Percentiles rank a stretch among this genome's conserved stretches.
Conservation (phyloP, 2,113 vertebrate species). For the Charadrius vociferus region DNA sequence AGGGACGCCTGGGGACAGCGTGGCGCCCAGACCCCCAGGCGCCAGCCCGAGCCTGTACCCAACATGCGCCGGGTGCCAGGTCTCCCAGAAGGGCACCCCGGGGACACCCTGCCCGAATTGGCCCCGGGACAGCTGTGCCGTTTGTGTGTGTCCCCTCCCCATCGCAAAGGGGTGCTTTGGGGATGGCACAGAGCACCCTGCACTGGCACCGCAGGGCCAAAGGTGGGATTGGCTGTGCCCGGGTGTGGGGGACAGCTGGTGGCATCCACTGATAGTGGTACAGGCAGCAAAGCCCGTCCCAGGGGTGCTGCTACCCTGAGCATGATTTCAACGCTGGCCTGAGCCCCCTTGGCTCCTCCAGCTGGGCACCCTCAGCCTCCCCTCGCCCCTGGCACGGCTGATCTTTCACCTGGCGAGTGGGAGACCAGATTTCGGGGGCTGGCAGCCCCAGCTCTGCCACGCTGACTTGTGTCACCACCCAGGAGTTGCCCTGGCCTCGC, state of each 20-base stretch:
- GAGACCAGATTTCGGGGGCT: not conserved
- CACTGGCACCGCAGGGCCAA: fast-evolving
- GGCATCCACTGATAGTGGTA: not conserved
- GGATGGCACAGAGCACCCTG: not conserved
- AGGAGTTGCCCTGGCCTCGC: not conserved
- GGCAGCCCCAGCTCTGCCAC: not conserved
- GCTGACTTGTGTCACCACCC: not conserved
- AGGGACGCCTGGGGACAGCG: not conserved
- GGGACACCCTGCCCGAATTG: not conserved
- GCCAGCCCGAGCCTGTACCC: not conserved
- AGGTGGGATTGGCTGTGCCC: fast-evolving
- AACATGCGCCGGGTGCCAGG: not conserved
- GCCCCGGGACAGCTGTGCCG: fast-evolving
- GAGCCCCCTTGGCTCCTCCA: not conserved
- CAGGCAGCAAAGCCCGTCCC: not conserved
- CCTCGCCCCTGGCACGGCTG: not conserved
- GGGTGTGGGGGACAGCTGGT: not conserved
- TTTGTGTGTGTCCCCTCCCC: too few relatives aligned
- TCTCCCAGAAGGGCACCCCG: fast-evolving
- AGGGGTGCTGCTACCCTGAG: not conserved
- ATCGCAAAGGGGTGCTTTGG: fast-evolving
- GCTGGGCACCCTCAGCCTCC: not conserved
- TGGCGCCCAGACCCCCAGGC: not conserved
- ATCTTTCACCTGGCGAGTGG: not conserved
- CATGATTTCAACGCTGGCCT: not conserved